Evolutionary conservation across 2,113 vertebrate genomes (phyloP).

Genomic region (Mesembrinibis cayennensis): DNA sequence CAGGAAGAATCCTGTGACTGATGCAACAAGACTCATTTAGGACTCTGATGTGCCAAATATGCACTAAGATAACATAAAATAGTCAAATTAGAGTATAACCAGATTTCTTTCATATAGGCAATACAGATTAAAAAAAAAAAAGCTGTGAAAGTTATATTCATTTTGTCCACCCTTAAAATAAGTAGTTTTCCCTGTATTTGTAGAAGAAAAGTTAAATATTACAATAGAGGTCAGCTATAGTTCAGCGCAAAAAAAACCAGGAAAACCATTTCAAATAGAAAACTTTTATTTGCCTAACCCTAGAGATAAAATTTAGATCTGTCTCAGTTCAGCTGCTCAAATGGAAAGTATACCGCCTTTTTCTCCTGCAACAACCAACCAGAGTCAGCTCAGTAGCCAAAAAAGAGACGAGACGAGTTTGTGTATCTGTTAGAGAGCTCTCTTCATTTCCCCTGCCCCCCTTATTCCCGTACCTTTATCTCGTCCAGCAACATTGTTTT

Average conservation of each 20-base stretch:
- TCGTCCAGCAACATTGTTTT: slow-evolving; percentile 64
- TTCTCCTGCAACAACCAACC: background rate
- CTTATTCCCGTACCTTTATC: slow-evolving; percentile 67
- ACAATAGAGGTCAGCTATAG: background rate
- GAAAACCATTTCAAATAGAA: background rate
- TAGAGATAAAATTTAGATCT: background rate
- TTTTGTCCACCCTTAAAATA: slow-evolving; percentile 5
- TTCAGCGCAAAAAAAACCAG: background rate
- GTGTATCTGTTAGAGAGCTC: background rate
- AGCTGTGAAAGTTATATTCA: background rate
- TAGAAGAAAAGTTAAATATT: slow-evolving; percentile 11
- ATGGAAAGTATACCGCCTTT: background rate
- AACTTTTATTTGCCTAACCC: slow-evolving; percentile 1
- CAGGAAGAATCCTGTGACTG: background rate
- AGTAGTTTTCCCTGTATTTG: background rate
- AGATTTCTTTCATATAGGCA: background rate
- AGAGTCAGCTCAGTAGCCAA: background rate
- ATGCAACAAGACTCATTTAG: background rate
- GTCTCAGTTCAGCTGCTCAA: background rate
- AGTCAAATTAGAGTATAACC: background rate
- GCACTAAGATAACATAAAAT: background rate
- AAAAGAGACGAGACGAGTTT: background rate
- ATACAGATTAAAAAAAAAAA: background rate
- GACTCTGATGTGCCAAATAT: background rate
- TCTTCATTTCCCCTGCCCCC: slow-evolving; percentile 21